phyloP scores from a whole-genome alignment of 92 coral and sea anemone genomes.

The Parazoanthus swiftii region DNA sequence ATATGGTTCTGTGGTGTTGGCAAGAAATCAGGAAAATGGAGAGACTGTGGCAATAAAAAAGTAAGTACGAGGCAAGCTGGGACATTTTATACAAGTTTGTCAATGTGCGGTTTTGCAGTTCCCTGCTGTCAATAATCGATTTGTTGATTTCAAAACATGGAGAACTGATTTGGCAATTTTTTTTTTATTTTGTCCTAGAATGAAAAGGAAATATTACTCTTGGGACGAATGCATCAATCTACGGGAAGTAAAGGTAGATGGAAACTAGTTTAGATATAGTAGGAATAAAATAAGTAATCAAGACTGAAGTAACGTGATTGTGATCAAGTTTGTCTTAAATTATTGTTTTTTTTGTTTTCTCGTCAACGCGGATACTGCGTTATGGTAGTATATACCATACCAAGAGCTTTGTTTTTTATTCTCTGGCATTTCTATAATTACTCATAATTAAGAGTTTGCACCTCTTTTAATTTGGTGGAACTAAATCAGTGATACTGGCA shows the following conservation, averaged over 20 bases:
- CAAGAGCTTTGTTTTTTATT: background rate
- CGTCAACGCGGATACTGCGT: background rate
- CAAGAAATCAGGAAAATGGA: slow-evolving; percentile 90
- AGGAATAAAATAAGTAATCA: too few species aligned
- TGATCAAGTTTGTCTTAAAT: background rate
- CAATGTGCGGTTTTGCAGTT: background rate
- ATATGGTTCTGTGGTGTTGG: slow-evolving; percentile 91
- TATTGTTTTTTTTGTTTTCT: too few species aligned
- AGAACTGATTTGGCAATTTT: background rate
- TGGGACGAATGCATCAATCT: slow-evolving; percentile 96
- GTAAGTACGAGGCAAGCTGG: slow-evolving; percentile 47
- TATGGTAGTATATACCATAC: too few species aligned
- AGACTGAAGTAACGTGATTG: background rate
- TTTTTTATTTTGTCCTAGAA: slow-evolving; percentile 53
- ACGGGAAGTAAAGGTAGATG: slow-evolving; percentile 92
- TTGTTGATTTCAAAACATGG: background rate
- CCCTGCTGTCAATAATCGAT: background rate
- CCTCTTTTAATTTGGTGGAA: too few species aligned
- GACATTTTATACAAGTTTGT: background rate
- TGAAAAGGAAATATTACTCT: slow-evolving; percentile 93
- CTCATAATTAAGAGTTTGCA: too few species aligned
- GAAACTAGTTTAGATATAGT: background rate
- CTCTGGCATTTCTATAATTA: background rate
- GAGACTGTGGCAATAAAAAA: slow-evolving; percentile 95
- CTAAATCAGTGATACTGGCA: too few species aligned